A percentile compares a stretch with the other conserved stretches of the same genome.
phyloP scores from a whole-genome alignment of 1,140 invertebrate species.

The Drosophila erecta region DNA sequence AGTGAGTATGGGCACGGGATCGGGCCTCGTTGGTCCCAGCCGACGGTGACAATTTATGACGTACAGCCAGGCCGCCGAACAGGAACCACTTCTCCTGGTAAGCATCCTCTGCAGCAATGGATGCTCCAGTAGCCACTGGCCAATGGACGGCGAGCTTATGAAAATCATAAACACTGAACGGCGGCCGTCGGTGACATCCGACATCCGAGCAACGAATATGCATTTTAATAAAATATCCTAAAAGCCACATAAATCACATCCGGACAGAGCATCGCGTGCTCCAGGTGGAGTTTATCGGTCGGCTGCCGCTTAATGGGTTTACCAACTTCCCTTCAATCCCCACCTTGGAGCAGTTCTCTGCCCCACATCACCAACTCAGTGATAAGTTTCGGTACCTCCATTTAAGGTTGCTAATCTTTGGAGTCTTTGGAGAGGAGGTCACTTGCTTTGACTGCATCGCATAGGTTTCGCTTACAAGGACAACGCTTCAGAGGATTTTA shows the following conservation, averaged over 20 bases:
- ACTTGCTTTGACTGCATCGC: neutral
- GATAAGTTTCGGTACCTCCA: constrained; percentile 1
- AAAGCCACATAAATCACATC: constrained; percentile 84
- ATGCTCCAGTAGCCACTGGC: constrained; percentile 32
- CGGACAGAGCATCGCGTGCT: constrained; percentile 34
- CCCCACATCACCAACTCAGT: constrained; percentile 4
- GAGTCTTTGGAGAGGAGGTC: neutral
- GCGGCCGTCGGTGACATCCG: constrained; percentile 65
- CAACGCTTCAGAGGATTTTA: too few species aligned
- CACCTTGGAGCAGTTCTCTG: constrained; percentile 10
- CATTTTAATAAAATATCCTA: constrained; percentile 85
- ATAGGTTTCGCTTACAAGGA: too few species aligned
- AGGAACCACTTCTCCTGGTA: constrained; percentile 33
- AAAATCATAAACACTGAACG: constrained; percentile 84
- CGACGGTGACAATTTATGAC: constrained; percentile 79
- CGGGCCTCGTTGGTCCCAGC: neutral
- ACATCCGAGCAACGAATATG: constrained; percentile 84
- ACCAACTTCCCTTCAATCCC: neutral
- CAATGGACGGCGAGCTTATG: constrained; percentile 74
- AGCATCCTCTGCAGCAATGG: constrained; percentile 25
- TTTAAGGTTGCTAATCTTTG: constrained; percentile 4
- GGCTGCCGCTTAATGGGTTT: constrained; percentile 39
- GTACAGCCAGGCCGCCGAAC: constrained; percentile 56
- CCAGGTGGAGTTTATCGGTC: constrained; percentile 27
- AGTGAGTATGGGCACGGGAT: neutral